A percentile compares a stretch with the other conserved stretches of the same genome.
Conservation (phyloP, 2,888 invertebrate genomes). For the Plebejus anna region DNA sequence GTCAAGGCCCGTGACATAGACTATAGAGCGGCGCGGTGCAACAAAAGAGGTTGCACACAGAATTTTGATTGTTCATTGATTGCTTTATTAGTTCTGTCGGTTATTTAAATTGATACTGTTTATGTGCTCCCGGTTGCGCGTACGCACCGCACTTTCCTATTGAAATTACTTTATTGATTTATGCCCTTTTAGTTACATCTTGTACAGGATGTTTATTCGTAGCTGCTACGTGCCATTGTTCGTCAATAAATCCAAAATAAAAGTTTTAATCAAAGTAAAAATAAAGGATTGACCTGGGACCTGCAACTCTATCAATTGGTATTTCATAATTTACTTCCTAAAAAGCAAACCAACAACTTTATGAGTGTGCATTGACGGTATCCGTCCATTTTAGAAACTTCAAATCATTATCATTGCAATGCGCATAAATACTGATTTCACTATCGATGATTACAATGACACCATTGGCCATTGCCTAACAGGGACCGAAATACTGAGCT, state of each 20-base stretch:
- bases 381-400: too few species aligned
- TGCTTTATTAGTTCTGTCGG: conserved; percentile 49
- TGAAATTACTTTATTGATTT: conserved; percentile 6
- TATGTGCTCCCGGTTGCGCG: conserved; percentile 34
- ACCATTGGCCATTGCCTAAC: not conserved
- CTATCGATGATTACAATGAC: not conserved
- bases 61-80: conserved; percentile 57
- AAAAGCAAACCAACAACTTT: too few species aligned
- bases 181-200: not conserved
- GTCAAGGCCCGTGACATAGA: conserved; percentile 44
- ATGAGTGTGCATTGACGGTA: not conserved
- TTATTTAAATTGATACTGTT: conserved; percentile 43
- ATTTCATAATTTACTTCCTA: too few species aligned
- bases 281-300: too few species aligned
- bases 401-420: too few species aligned
- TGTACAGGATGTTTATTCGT: not conserved
- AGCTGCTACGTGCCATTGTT: not conserved
- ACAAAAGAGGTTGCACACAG: conserved; percentile 46
- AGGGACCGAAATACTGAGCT: not conserved
- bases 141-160: conserved; percentile 7
- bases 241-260: not conserved
- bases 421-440: too few species aligned
- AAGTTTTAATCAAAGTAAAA: too few species aligned
- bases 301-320: too few species aligned
- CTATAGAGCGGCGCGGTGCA: conserved; percentile 41